Percentiles rank a stretch among this genome's conserved stretches.
Evolutionary conservation across 2,888 invertebrate genomes (phyloP).

Genomic region (Neoscelio sp.): DNA sequence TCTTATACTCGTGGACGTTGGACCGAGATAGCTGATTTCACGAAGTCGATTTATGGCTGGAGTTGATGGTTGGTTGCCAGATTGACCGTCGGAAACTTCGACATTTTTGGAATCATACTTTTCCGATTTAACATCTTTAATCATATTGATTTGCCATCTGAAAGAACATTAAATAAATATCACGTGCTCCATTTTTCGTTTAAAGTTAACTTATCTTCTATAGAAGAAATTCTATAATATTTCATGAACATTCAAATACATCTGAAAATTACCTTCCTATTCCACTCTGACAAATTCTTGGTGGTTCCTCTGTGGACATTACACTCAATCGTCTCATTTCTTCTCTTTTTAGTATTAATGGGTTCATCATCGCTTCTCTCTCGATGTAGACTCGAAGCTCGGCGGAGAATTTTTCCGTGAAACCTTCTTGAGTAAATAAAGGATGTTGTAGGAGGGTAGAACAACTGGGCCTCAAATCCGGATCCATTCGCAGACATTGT

Average conservation of each 20-base stretch:
- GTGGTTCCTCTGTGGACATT: conserved; percentile 70
- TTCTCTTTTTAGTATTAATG: conserved; percentile 81
- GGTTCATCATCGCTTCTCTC: conserved; percentile 86
- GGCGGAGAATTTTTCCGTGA: conserved; percentile 87
- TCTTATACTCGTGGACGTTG: conserved; percentile 76
- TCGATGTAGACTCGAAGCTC: conserved; percentile 87
- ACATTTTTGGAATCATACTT: conserved; percentile 48
- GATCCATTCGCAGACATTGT: conserved; percentile 87
- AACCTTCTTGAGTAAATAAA: conserved; percentile 88
- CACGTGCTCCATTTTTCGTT: too few species aligned
- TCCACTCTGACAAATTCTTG: conserved; percentile 73
- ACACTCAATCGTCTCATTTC: conserved; percentile 71
- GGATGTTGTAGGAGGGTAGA: conserved; percentile 87
- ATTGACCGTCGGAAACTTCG: conserved; percentile 27
- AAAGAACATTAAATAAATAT: conserved; percentile 13
- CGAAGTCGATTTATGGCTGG: conserved; percentile 62
- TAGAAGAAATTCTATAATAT: neutral
- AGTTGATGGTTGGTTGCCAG: conserved; percentile 36
- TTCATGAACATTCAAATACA: too few species aligned
- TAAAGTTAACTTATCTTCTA: neutral
- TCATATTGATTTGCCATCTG: conserved; percentile 79
- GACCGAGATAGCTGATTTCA: conserved; percentile 74
- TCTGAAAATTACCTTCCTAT: conserved; percentile 72
- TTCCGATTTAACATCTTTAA: conserved; percentile 70
- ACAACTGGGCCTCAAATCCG: conserved; percentile 86